phyloP scores from a whole-genome alignment of 53 echinoderm and acorn worm genomes.

The Holothuria leucospilota region DNA sequence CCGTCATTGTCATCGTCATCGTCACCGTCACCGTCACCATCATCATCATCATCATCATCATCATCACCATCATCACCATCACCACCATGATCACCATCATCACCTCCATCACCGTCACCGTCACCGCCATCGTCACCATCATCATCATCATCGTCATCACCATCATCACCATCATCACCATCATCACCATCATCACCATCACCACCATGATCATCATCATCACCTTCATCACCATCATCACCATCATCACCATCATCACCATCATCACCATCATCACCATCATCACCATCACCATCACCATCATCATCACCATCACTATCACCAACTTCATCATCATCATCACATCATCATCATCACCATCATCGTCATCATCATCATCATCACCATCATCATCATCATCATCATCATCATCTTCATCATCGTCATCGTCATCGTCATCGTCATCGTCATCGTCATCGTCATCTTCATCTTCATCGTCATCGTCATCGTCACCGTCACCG shows the following conservation, averaged over 20 bases:
- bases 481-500: background rate
- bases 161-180: slow-evolving; percentile 27
- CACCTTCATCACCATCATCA: slow-evolving; percentile 13
- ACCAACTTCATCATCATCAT: background rate
- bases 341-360: no score
- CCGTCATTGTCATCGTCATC: background rate
- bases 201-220: slow-evolving; percentile 11
- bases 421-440: no score
- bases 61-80: no score
- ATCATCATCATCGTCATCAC: slow-evolving; percentile 18
- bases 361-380: no score
- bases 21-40: background rate
- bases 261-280: slow-evolving; percentile 25
- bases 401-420: background rate
- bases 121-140: background rate
- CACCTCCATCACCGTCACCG: no score
- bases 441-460: background rate
- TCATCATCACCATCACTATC: background rate
- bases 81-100: no score
- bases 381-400: no score
- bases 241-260: slow-evolving; percentile 14
- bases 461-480: background rate
- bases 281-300: background rate
- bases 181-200: slow-evolving; percentile 8
- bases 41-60: background rate